Base-by-base conservation (phyloP, 1,140 invertebrate genomes). In the Liolophura sinensis region DNA sequence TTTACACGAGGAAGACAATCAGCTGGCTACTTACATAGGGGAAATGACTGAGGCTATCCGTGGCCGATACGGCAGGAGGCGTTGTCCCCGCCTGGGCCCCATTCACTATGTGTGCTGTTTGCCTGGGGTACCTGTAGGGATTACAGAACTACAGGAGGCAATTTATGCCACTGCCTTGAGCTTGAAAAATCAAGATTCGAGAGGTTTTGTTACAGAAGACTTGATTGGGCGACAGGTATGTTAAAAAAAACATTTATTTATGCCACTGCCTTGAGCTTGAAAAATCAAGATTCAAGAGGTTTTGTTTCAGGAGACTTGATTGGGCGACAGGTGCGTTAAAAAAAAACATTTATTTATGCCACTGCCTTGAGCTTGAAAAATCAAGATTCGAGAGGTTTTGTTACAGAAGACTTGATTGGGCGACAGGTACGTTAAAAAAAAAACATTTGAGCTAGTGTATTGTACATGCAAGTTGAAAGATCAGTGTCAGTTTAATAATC, bases 51-150 rank as follows among this genome's bases (percentile, higher is more conserved):
- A 16, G 20, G 48, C 20, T 20, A 63, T 63, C 61, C 22, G 25
- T 18, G 9, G 48, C 20, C 14, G 22, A 6, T 63, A 40, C 31
- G 31, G 31, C 31, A 40, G 31, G 31, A 40, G 31, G 31, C 31
- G 31, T 40, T 5, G 56, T 25, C 54, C 58, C n/a, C 60, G 22
- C n/a, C 40, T 60, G 24, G 65, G 58, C 25, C 64, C 51, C 22
- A 40, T 55, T 18, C 60, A 54, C 18, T 12, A 14, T 52, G 69
- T 78, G n/a, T 76, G 73, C 16, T 76, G 74, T 63, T 71, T 62
- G 4, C 72, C 66, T 14, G 60, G 61, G n/a, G 24, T 65, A 25
- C 49, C 16, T 51, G 12, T 14, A 74, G 74, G 73, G 46, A 73
- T 77, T 25, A 18, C 61, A 50, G 60, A 70, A 16, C 55, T 77